These are phyloP conservation scores for Gopherus flavomarginatus DNA, from an alignment of 2,113 vertebrate species.

Conservation along the genomic window DNA sequence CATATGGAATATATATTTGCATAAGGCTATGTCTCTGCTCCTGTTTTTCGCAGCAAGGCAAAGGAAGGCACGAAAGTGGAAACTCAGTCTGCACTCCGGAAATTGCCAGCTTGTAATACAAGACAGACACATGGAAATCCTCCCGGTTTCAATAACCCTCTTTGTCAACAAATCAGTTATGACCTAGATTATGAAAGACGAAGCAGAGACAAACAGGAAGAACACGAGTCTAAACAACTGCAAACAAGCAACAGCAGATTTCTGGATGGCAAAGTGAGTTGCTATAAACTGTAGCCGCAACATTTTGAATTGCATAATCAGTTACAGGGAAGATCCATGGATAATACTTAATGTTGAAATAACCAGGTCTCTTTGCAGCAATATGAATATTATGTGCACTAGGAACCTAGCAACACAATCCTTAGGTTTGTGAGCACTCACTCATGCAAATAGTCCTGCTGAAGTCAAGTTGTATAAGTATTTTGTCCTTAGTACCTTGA, in stretches of 20 bases:
- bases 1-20: background rate
- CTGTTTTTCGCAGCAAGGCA: conserved; percentile 52
- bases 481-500: background rate
- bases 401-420: accelerated
- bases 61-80: conserved; percentile 39
- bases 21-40: conserved; percentile 13
- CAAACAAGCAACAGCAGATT: conserved; percentile 46
- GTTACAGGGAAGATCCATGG: background rate
- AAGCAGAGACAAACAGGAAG: conserved; percentile 51
- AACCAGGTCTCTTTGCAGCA: accelerated
- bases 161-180: background rate
- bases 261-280: background rate
- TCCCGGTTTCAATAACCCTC: conserved; percentile 62
- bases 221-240: conserved; percentile 18
- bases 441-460: accelerated
- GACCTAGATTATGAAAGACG: conserved; percentile 49
- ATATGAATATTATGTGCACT: accelerated
- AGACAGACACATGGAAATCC: conserved; percentile 58
- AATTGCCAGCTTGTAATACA: conserved; percentile 45
- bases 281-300: background rate
- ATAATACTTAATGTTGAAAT: background rate
- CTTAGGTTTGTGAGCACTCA: background rate
- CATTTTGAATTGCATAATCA: background rate
- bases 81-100: conserved; percentile 17
- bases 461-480: background rate